These are phyloP conservation scores for Myiotriccus ornatus DNA, from an alignment of 2,797 vertebrate species.

Conservation along the genomic window DNA sequence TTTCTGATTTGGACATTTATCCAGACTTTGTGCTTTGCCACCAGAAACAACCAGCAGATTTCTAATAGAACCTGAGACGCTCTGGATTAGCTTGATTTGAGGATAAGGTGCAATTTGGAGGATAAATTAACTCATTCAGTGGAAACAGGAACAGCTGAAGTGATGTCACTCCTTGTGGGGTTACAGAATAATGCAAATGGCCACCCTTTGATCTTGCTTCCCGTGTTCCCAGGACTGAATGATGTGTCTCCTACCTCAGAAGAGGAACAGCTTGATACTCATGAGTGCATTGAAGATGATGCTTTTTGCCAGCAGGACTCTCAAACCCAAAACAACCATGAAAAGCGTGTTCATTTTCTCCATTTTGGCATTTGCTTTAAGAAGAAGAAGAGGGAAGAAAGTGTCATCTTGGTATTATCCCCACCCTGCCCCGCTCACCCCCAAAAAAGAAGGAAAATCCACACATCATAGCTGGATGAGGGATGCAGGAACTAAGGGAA, in stretches of 20 bases:
- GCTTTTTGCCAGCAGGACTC: conserved; percentile 66
- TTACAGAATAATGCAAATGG: background rate
- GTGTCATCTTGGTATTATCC: background rate
- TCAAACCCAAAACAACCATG: conserved; percentile 56
- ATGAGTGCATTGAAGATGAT: conserved; percentile 57
- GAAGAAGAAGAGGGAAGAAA: background rate
- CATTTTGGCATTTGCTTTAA: background rate
- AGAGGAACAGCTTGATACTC: conserved; percentile 56
- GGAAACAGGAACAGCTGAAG: background rate
- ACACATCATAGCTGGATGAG: background rate
- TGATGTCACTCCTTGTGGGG: background rate
- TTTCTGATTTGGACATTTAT: background rate
- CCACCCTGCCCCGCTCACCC: too few relatives aligned
- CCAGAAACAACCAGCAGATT: background rate
- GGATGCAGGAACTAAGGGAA: background rate
- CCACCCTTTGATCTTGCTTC: background rate
- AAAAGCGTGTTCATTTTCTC: conserved; percentile 55
- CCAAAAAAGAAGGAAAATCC: background rate
- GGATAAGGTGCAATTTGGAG: too few relatives aligned
- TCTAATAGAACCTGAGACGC: background rate
- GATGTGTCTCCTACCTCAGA: conserved; percentile 51
- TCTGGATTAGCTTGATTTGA: background rate
- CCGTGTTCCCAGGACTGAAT: background rate
- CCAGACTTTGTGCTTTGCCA: background rate
- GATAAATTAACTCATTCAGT: background rate